Evolutionary conservation across 1,140 invertebrate genomes (phyloP), one percentile per base, ranked within the genome.

Genomic region (Lasaia peninsularis): DNA sequence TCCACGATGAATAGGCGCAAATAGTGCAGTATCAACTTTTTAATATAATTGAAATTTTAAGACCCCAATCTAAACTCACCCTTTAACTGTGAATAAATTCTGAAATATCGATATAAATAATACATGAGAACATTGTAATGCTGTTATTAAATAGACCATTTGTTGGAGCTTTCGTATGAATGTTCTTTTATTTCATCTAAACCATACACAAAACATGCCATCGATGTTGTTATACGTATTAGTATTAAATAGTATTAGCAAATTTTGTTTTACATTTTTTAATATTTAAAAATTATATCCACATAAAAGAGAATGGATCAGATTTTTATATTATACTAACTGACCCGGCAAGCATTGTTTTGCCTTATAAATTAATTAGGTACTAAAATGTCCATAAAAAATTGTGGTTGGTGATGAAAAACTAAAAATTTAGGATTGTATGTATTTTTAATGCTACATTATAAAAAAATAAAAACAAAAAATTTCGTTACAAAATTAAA

Each of bases 11-110:
- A 82, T 79, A 71, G 74, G 69, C 71, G 70, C 74, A 76, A 72
- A 75, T 76, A 71, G 66, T 69, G 69, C 69, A 54, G 60, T 67
- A 70, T 77, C 78, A 75, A 85, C 70, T 80, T 87, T 88, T 84
- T 85, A 86, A 86, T 88, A 77, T 85, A 88, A 88, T 86, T 85
- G 85, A 84, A 88, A 81, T 71, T 78, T 70, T 77, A 73, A 66
- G 70, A 69, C 71, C 78, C 77, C 75, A 78, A 80, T 78, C 80
- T 76, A 84, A 80, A 62, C 71, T 71, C 62, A 55, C 69, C 59
- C 60, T 66, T 52, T 60, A 63, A 65, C 34, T 60, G 63, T 69
- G 66, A 57, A 58, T 63, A 63, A 64, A 66, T 14, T 57, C 35
- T 48, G 37, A 65, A 61, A 58, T 65, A 60, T 61, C 54, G 32